These are phyloP conservation scores for Oophaga sylvatica DNA, from an alignment of 2,797 vertebrate species.

Conservation along the genomic window DNA sequence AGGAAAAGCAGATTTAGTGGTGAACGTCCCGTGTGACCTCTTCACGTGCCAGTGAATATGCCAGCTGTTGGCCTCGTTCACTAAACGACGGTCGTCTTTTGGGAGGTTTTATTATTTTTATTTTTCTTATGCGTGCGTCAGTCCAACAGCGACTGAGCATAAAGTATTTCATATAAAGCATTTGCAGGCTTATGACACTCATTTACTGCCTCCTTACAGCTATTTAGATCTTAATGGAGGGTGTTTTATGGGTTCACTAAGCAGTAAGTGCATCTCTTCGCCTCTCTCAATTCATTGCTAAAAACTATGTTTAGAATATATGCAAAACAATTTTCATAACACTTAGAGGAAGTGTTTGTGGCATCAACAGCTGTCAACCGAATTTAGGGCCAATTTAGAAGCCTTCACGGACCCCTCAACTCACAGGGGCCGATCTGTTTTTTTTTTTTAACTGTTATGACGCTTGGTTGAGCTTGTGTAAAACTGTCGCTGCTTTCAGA, in stretches of 20 bases:
- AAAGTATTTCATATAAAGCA: constrained; percentile 11
- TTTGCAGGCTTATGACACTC: constrained; percentile 45
- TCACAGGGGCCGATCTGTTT: constrained; percentile 14
- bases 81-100: constrained; percentile 15
- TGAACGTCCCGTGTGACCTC: background rate
- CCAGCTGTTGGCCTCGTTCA: background rate
- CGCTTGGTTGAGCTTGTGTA: background rate
- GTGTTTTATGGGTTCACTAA: constrained; percentile 46
- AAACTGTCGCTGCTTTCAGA: background rate
- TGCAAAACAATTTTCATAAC: background rate
- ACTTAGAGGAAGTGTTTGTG: background rate
- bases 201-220: constrained; percentile 43
- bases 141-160: background rate
- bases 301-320: constrained; percentile 51
- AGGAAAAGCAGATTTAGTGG: background rate
- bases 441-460: background rate
- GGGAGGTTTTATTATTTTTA: background rate
- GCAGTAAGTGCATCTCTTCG: constrained; percentile 22
- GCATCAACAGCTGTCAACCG: constrained; percentile 23
- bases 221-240: constrained; percentile 56
- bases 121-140: constrained; percentile 1
- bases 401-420: background rate
- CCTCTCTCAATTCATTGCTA: constrained; percentile 20
- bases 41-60: constrained; percentile 6
- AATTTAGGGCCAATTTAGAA: constrained; percentile 25